A percentile compares a stretch with the other conserved stretches of the same genome.
These are phyloP conservation scores for Andrena chrysosceles DNA, from an alignment of 2,888 invertebrate genomes.

Conservation along the genomic window DNA sequence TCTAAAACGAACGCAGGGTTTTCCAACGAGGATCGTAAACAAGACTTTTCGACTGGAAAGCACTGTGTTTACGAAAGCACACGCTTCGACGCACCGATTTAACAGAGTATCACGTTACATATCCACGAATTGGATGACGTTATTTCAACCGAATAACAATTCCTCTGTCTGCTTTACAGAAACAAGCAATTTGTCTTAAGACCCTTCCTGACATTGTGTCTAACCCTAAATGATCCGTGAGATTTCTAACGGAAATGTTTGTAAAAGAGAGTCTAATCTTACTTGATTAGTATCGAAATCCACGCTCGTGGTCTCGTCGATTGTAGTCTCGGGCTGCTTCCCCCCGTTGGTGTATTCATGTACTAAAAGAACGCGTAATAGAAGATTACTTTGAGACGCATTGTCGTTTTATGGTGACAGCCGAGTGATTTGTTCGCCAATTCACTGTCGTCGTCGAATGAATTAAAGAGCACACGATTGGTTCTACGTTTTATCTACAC, in stretches of 20 bases:
- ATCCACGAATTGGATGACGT: conserved; percentile 5
- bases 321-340: no score
- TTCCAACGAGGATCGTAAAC: not conserved
- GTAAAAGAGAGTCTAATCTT: no score
- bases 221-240: no score
- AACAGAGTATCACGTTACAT: not conserved
- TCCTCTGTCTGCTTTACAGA: not conserved
- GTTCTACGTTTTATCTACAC: not conserved
- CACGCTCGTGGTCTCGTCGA: no score
- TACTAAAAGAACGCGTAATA: no score
- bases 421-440: not conserved
- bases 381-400: no score
- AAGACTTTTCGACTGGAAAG: not conserved
- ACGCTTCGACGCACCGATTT: not conserved
- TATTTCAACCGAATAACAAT: not conserved
- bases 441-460: not conserved
- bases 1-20: not conserved
- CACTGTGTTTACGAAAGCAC: conserved; percentile 9
- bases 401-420: no score
- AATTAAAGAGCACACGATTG: not conserved
- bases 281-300: no score
- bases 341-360: no score
- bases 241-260: no score
- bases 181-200: not conserved
- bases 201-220: no score